Conservation (phyloP, 2,113 vertebrate species). For the Larimichthys crocea region DNA sequence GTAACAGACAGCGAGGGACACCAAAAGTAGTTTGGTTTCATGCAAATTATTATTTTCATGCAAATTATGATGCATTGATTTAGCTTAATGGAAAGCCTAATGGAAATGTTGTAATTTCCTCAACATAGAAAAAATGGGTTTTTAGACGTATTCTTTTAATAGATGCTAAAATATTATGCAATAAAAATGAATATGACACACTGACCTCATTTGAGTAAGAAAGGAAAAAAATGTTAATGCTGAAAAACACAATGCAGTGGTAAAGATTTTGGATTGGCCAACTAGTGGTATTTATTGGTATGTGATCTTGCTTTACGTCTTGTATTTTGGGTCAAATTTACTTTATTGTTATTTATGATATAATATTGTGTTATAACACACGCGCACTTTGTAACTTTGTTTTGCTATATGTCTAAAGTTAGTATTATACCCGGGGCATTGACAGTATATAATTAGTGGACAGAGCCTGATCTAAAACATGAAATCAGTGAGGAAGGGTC, state of each 20-base stretch:
- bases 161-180: constrained; percentile 16
- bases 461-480: too few relatives aligned
- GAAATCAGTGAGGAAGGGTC: too few relatives aligned
- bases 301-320: too few relatives aligned
- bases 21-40: constrained; percentile 57
- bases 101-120: constrained; percentile 39
- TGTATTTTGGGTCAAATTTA: too few relatives aligned
- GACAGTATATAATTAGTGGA: too few relatives aligned
- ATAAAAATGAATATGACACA: constrained; percentile 5
- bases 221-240: too few relatives aligned
- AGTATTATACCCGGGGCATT: too few relatives aligned
- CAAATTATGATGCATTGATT: constrained; percentile 60
- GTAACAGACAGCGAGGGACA: constrained; percentile 60
- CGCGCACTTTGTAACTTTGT: too few relatives aligned
- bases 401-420: too few relatives aligned
- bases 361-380: too few relatives aligned
- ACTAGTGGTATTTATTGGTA: too few relatives aligned
- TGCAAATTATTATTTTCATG: constrained; percentile 76
- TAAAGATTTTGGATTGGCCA: not conserved
- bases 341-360: too few relatives aligned
- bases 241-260: not conserved
- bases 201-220: constrained; percentile 2
- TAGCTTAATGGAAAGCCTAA: constrained; percentile 50
- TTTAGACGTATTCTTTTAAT: not conserved
- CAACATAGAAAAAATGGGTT: constrained; percentile 7